A percentile compares a stretch with the other conserved stretches of the same genome.
Conservation (phyloP, 2,113 vertebrate genomes). For the Ranitomeya imitator region DNA sequence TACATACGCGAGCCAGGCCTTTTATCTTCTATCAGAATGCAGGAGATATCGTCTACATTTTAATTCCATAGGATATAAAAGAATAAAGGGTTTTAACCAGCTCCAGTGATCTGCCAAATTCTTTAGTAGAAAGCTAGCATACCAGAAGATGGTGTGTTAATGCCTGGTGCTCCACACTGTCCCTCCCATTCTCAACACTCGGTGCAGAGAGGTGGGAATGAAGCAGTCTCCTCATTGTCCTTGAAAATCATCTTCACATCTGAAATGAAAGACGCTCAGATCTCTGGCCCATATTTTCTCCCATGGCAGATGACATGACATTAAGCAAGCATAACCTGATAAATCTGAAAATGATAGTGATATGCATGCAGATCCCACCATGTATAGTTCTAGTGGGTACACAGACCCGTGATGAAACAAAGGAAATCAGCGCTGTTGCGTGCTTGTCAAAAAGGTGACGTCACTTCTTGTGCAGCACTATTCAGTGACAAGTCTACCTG, state of each 20-base stretch:
- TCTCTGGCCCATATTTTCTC: background rate
- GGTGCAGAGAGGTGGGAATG: slow-evolving; percentile 37
- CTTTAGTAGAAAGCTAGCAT: background rate
- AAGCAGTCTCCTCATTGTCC: slow-evolving; percentile 48
- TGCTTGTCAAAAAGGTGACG: background rate
- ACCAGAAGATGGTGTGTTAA: slow-evolving; percentile 31
- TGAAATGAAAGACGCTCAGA: slow-evolving; percentile 13
- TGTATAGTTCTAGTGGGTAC: background rate
- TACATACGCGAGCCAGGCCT: background rate
- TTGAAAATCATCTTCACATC: slow-evolving; percentile 43
- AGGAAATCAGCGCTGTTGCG: background rate
- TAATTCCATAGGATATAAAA: background rate
- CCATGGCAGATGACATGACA: background rate
- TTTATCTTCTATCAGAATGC: background rate
- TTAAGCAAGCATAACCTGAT: background rate
- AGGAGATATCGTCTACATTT: background rate
- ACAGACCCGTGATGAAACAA: slow-evolving; percentile 1
- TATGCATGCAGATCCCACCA: background rate
- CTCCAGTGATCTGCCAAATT: slow-evolving; percentile 27
- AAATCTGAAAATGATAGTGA: background rate
- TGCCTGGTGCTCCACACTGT: slow-evolving; percentile 21
- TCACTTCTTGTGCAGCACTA: background rate
- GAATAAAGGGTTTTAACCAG: background rate
- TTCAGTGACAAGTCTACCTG: background rate
- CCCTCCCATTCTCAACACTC: slow-evolving; percentile 46